Conservation (phyloP, 2,113 vertebrate genomes). For the Otis tarda region DNA sequence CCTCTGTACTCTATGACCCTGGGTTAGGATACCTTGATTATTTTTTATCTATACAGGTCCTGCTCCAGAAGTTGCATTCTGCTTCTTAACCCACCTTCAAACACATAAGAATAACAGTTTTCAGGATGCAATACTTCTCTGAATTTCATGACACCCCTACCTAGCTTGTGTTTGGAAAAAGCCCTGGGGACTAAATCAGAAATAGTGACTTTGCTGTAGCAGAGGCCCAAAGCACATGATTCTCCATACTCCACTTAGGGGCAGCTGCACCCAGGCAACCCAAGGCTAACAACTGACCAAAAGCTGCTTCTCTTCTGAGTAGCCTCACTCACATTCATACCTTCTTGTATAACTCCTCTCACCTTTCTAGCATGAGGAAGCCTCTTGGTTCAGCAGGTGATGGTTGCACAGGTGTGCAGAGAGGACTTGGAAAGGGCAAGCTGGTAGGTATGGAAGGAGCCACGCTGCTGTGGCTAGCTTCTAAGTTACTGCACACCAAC, state of each 20-base stretch:
- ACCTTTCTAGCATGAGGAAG: neutral
- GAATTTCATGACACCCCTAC: neutral
- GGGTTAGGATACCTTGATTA: neutral
- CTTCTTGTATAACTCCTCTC: neutral
- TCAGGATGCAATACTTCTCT: neutral
- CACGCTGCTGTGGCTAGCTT: neutral
- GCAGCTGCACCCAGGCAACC: neutral
- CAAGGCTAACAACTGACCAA: neutral
- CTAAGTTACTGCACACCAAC: neutral
- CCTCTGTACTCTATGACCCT: neutral
- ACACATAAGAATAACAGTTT: neutral
- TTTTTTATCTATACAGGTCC: neutral
- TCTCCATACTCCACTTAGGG: neutral
- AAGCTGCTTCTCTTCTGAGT: neutral
- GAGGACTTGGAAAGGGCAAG: neutral
- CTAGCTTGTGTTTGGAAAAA: neutral
- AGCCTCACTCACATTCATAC: neutral
- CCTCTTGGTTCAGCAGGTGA: neutral
- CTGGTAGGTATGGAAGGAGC: neutral
- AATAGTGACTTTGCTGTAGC: neutral
- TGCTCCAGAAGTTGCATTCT: neutral
- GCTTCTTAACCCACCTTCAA: neutral
- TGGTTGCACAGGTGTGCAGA: neutral
- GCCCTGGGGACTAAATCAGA: neutral
- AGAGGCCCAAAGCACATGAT: neutral